Evolutionary conservation across 2,888 invertebrate genomes (phyloP).

Genomic region (Drosophila anomelani): DNA sequence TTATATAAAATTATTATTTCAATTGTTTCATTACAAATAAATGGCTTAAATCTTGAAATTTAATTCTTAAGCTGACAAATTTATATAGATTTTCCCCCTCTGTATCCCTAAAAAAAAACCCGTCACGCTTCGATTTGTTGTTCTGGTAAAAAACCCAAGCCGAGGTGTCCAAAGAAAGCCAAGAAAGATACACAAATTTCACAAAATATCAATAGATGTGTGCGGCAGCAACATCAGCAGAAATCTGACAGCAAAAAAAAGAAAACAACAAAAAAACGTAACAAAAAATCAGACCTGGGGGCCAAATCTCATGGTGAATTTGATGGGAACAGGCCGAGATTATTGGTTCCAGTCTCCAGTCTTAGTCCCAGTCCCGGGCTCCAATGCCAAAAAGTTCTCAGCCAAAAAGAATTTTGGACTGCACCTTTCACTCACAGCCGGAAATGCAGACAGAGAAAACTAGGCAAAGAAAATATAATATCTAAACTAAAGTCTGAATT

Average conservation of each 20-base stretch:
- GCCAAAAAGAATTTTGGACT: conserved; percentile 20
- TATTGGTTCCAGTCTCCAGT: conserved; percentile 2
- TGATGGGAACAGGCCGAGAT: conserved; percentile 22
- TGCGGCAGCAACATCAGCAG: conserved; percentile 12
- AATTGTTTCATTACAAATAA: no score
- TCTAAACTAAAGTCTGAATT: no score
- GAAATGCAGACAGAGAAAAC: conserved; percentile 15
- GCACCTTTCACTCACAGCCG: conserved; percentile 40
- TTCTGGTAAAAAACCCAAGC: conserved; percentile 14
- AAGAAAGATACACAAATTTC: conserved; percentile 32
- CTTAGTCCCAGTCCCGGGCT: background rate
- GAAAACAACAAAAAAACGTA: background rate
- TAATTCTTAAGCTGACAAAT: background rate
- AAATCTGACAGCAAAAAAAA: conserved; percentile 11
- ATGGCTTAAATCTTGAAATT: background rate
- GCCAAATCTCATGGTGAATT: conserved; percentile 26
- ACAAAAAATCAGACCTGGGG: conserved; percentile 12
- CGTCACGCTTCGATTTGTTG: conserved; percentile 31
- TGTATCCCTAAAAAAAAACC: background rate
- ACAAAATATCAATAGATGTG: conserved; percentile 40
- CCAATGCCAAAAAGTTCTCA: conserved; percentile 23
- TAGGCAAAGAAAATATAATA: background rate
- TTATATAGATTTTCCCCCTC: background rate
- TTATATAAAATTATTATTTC: no score
- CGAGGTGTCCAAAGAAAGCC: conserved; percentile 9